Base-by-base conservation (phyloP, 2,888 invertebrate species). In the Oligia latruncula region DNA sequence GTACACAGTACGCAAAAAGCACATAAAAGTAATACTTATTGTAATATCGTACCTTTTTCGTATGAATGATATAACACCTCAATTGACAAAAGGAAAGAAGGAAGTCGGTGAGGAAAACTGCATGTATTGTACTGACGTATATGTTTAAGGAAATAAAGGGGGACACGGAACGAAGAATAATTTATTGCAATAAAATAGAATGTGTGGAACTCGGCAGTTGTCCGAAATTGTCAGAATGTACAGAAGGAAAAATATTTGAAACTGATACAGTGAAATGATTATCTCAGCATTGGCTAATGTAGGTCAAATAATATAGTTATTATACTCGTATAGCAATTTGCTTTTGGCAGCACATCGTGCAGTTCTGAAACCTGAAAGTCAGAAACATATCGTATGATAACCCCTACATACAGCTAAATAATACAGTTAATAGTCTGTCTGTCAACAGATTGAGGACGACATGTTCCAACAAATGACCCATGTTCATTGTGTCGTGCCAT, bases 51-150 rank as follows among this genome's bases (percentile, higher is more conserved):
- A 83, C 83, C 71, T 74, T 71, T 83, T 49, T 49, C 83, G 40
- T 74, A 84, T 80, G 77, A 84, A 84, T 75, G 81, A 62, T 73
- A 84, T 72, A 80, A 81, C 84, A 84, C 85, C 77, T 81, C 85
- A 85, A 84, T 84, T 84, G 85, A 81, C 85, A 84, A 77, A 73
- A 35, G 64, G 60, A 55, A 35, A 65, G 43, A 43, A 65, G 66
- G 64, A 62, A 80, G 67, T 58, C 13, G 64, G 55, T 46, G 55
- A 77, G 60, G 64, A 49, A 80, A 73, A 77, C 73, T 3, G 3
- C 35, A 73, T 65, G 35, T 49, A 66, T 58, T 77, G 60, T 71
- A 83, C 46, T 46, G 8, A 46, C 46, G 46, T 46, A 1, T 46
- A 46, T 46, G 43, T 2, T 46, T 46, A 46, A 46, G 46, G 46